phyloP scores from a whole-genome alignment of 2,888 invertebrate species.

The Salpingus planirostris region DNA sequence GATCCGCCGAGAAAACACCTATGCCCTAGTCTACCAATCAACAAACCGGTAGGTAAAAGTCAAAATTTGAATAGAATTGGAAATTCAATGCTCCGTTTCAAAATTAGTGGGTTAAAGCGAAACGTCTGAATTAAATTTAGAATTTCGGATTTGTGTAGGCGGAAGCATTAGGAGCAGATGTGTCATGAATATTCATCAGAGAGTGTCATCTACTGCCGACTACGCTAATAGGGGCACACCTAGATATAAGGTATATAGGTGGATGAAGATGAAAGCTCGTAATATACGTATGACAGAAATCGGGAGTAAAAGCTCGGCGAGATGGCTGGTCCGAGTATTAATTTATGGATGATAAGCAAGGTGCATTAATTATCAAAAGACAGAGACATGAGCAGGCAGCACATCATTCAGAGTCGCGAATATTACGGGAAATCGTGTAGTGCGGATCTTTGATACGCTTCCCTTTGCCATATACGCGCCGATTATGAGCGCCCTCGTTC shows the following conservation, averaged over 20 bases:
- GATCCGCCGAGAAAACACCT: slow-evolving; percentile 11
- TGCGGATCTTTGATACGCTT: too few relatives aligned
- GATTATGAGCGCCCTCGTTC: too few relatives aligned
- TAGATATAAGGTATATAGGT: slow-evolving; percentile 6
- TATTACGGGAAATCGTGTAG: too few relatives aligned
- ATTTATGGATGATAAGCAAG: slow-evolving; percentile 7
- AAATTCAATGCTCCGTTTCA: too few relatives aligned
- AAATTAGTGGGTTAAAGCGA: slow-evolving; percentile 15
- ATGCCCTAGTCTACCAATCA: too few relatives aligned
- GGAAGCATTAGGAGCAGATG: slow-evolving; percentile 12
- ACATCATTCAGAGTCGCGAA: too few relatives aligned
- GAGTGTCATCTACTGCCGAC: slow-evolving; percentile 2
- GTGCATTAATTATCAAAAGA: slow-evolving; percentile 10
- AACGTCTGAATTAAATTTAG: slow-evolving; percentile 16
- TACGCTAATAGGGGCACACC: not conserved
- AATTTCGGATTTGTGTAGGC: slow-evolving; percentile 13
- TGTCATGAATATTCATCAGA: slow-evolving; percentile 15
- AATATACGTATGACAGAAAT: slow-evolving; percentile 12
- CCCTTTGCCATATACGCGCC: too few relatives aligned
- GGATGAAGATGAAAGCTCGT: slow-evolving; percentile 14
- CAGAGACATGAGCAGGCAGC: too few relatives aligned
- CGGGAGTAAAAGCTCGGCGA: slow-evolving; percentile 5
- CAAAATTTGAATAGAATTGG: too few relatives aligned
- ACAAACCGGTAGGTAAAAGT: too few relatives aligned
- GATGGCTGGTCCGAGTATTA: slow-evolving; percentile 8